Percentiles rank a stretch among this genome's conserved stretches.
phyloP scores from a whole-genome alignment of 2,888 invertebrate species.

The Noctua pronuba region DNA sequence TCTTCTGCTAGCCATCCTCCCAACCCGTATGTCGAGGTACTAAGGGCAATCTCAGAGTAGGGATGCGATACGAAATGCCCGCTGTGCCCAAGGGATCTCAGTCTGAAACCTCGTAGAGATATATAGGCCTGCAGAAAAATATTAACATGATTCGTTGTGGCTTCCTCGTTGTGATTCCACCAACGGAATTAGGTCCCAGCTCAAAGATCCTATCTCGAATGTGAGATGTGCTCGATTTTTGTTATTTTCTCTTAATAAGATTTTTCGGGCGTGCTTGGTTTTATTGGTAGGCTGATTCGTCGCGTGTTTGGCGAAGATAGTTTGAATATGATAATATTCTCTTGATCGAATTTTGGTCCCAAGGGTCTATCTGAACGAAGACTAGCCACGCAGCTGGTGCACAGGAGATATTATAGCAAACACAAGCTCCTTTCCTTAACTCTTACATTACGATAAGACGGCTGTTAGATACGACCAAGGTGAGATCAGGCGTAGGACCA shows the following conservation, averaged over 20 bases:
- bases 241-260: conserved; percentile 62
- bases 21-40: conserved; percentile 57
- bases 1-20: conserved; percentile 22
- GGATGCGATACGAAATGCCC: conserved; percentile 76
- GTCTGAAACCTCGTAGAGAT: conserved; percentile 70
- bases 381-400: background rate
- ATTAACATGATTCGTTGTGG: conserved; percentile 74
- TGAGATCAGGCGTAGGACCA: background rate
- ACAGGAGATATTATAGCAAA: background rate
- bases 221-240: conserved; percentile 58
- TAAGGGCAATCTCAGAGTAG: conserved; percentile 80
- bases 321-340: conserved; percentile 14
- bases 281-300: conserved; percentile 29
- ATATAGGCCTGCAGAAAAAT: conserved; percentile 74
- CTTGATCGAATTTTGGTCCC: background rate
- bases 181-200: conserved; percentile 65
- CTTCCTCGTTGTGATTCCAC: conserved; percentile 67
- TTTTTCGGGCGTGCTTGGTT: conserved; percentile 39
- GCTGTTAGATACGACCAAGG: background rate
- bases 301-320: background rate
- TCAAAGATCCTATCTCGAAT: conserved; percentile 57
- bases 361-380: background rate
- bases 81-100: conserved; percentile 75
- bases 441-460: background rate
- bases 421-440: background rate